phyloP scores from a whole-genome alignment of 2,797 vertebrate genomes.

The Artibeus jamaicensis region DNA sequence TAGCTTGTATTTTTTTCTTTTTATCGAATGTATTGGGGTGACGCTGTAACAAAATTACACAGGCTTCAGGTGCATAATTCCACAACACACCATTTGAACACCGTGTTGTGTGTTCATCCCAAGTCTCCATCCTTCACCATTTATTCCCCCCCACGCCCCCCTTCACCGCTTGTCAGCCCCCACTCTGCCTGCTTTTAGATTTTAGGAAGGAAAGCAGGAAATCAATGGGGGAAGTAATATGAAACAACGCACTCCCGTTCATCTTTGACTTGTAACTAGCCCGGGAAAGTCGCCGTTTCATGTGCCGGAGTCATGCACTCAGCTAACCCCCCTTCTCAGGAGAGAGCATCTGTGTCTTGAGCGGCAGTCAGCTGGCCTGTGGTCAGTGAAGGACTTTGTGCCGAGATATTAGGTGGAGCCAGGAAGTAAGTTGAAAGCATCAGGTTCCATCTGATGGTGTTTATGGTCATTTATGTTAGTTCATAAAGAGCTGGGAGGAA shows the following conservation, averaged over 20 bases:
- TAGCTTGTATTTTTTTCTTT: background rate
- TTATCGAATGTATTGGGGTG: background rate
- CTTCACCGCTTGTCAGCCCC: background rate
- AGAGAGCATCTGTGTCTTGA: background rate
- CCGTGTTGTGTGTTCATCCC: background rate
- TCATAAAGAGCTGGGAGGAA: background rate
- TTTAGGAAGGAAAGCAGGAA: background rate
- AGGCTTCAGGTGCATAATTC: background rate
- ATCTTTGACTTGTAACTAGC: background rate
- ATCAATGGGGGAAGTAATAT: background rate
- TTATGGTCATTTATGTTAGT: background rate
- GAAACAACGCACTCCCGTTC: background rate
- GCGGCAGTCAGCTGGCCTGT: background rate
- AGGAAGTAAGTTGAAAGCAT: background rate
- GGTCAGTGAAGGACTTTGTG: background rate
- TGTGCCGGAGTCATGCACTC: background rate
- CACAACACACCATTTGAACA: background rate
- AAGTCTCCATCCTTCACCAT: background rate
- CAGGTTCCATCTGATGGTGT: background rate
- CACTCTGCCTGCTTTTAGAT: background rate
- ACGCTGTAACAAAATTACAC: background rate
- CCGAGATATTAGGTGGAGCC: background rate
- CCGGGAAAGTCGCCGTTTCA: background rate
- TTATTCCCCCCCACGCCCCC: background rate
- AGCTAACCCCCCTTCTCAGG: background rate